These are phyloP conservation scores for Silvanus unidentatus DNA, from an alignment of 2,888 invertebrate genomes.

Conservation along the genomic window DNA sequence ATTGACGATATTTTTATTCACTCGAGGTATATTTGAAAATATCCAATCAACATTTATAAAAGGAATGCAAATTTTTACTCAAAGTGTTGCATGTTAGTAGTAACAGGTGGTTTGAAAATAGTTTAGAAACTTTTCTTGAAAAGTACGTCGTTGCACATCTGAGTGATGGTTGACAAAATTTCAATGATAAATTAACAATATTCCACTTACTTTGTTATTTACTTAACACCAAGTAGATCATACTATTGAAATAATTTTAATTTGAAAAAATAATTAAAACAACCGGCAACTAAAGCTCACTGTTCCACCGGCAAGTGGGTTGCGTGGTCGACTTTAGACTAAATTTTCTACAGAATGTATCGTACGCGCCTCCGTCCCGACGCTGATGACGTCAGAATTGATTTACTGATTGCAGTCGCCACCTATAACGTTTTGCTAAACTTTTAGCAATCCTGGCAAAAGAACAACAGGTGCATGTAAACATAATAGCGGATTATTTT, in stretches of 20 bases:
- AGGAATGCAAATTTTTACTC: too few relatives aligned
- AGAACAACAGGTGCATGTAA: conserved; percentile 4
- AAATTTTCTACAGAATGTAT: conserved; percentile 38
- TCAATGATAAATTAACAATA: too few relatives aligned
- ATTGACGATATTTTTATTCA: too few relatives aligned
- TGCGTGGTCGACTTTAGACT: conserved; percentile 35
- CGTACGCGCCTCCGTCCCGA: conserved; percentile 39
- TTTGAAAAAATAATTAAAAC: conserved; percentile 14
- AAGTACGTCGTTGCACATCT: too few relatives aligned
- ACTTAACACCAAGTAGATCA: conserved; percentile 29
- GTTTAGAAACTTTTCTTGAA: conserved; percentile 3
- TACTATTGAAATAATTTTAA: conserved; percentile 27
- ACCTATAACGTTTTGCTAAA: conserved; percentile 12
- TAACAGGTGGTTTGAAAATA: conserved; percentile 16
- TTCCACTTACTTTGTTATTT: too few relatives aligned
- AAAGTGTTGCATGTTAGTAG: conserved; percentile 10
- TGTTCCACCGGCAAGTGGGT: conserved; percentile 31
- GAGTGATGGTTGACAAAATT: too few relatives aligned
- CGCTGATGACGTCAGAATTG: conserved; percentile 38
- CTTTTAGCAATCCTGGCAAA: conserved; percentile 7
- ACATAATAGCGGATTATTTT: neutral
- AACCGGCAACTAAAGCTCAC: conserved; percentile 27
- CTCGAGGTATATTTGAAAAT: too few relatives aligned
- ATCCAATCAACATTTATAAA: too few relatives aligned
- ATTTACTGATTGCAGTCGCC: conserved; percentile 15